phyloP scores from a whole-genome alignment of 1,140 invertebrate genomes.

The Heliconius congener region DNA sequence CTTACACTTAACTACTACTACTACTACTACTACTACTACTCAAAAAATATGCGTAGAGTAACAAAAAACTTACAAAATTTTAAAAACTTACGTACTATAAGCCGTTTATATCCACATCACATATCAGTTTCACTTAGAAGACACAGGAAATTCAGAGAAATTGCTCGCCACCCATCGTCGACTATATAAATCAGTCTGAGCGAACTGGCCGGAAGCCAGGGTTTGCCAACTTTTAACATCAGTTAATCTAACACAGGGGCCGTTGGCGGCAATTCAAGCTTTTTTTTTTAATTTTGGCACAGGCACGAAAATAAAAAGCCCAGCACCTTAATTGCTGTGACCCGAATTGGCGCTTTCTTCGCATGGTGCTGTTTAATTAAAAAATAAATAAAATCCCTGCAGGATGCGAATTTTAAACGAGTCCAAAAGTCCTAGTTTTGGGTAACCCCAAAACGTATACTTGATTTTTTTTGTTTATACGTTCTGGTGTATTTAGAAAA shows the following conservation, averaged over 20 bases:
- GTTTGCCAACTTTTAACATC: constrained; percentile 39
- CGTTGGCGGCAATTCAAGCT: constrained; percentile 43
- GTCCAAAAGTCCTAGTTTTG: background rate
- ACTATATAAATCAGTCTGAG: constrained; percentile 32
- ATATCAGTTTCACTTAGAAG: constrained; percentile 26
- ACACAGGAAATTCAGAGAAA: constrained; percentile 23
- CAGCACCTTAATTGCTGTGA: constrained; percentile 50
- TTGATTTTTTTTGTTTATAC: background rate
- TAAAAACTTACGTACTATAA: too few relatives aligned
- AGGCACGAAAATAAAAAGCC: constrained; percentile 47
- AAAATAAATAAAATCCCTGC: constrained; percentile 35
- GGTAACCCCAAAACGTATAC: background rate
- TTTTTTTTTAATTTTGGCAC: constrained; percentile 52
- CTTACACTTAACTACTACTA: too few relatives aligned
- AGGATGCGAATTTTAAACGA: constrained; percentile 30
- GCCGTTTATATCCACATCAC: background rate
- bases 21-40: too few relatives aligned
- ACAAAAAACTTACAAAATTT: too few relatives aligned
- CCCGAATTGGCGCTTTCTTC: constrained; percentile 42
- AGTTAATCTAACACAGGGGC: constrained; percentile 39
- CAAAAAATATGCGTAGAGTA: too few relatives aligned
- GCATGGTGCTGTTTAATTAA: constrained; percentile 38
- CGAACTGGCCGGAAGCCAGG: constrained; percentile 31
- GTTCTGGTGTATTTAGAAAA: background rate
- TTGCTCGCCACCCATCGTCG: constrained; percentile 19